Evolutionary conservation across 2,113 vertebrate genomes (phyloP).

Genomic region (Numenius arquata): DNA sequence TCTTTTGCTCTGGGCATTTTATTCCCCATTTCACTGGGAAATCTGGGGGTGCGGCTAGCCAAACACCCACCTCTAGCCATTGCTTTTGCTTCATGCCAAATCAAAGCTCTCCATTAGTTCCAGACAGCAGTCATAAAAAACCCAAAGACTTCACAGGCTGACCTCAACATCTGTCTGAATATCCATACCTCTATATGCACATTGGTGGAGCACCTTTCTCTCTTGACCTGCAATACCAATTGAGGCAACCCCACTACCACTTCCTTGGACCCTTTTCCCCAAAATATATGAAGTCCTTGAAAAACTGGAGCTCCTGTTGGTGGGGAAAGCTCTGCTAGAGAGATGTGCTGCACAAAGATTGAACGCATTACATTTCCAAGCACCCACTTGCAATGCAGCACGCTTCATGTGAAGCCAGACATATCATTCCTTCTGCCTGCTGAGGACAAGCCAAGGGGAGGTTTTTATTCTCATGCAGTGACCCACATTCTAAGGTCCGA

Average conservation of each 20-base stretch:
- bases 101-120: neutral
- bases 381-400: neutral
- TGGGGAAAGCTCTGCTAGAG: neutral
- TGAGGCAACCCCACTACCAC: neutral
- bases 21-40: neutral
- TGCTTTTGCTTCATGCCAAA: neutral
- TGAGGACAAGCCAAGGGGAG: neutral
- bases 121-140: neutral
- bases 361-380: neutral
- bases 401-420: neutral
- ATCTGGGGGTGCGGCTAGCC: neutral
- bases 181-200: neutral
- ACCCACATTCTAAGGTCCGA: neutral
- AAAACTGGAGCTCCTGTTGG: neutral
- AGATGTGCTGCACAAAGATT: neutral
- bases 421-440: neutral
- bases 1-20: neutral
- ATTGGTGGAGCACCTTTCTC: neutral
- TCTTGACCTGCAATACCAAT: neutral
- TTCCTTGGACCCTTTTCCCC: neutral
- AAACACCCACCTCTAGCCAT: neutral
- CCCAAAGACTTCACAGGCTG: neutral
- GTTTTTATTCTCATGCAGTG: neutral
- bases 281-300: neutral
- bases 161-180: neutral